These are phyloP conservation scores for Illadopsis cleaveri DNA, from an alignment of 2,113 vertebrate genomes.

Conservation along the genomic window DNA sequence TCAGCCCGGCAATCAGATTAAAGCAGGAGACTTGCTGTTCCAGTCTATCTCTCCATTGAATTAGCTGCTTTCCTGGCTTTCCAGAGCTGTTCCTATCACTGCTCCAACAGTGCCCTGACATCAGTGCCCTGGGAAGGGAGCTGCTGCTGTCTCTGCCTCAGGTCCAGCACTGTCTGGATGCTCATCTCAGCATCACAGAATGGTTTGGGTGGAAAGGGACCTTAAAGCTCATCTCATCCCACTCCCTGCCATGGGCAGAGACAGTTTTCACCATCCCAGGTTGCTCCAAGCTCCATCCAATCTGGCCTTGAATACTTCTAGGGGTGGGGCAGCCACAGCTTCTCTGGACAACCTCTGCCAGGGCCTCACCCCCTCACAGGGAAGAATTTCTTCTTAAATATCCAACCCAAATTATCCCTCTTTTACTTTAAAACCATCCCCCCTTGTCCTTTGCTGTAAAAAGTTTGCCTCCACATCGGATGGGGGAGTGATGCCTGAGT, in stretches of 20 bases:
- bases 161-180: neutral
- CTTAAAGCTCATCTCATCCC: neutral
- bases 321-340: neutral
- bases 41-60: neutral
- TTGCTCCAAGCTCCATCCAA: neutral
- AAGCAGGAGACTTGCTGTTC: neutral
- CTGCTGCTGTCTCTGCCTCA: neutral
- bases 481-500: fast-evolving
- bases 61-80: neutral
- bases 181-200: neutral
- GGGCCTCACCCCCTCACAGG: neutral
- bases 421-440: neutral
- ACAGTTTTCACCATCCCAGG: neutral
- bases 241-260: neutral
- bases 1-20: constrained; percentile 25
- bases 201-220: neutral
- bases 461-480: neutral
- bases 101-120: neutral
- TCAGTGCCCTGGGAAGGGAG: neutral
- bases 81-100: neutral
- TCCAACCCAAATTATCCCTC: neutral
- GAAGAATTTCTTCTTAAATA: neutral
- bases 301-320: too few species aligned
- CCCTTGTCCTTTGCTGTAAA: neutral
- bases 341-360: neutral